These are phyloP conservation scores for Cheilosia variabilis DNA, from an alignment of 2,888 invertebrate species.

Conservation along the genomic window DNA sequence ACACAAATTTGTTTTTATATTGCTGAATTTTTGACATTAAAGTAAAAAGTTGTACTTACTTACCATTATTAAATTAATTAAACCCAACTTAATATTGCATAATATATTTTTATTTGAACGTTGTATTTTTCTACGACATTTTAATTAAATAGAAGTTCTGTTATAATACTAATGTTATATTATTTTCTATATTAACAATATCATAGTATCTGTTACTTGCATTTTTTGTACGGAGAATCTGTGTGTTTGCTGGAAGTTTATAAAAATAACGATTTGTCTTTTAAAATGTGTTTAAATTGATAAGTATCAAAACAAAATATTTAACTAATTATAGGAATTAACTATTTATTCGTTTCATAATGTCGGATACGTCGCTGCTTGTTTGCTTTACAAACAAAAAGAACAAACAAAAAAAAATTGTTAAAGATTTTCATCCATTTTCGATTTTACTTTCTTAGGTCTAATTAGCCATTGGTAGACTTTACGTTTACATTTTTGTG, in stretches of 20 bases:
- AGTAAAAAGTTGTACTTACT: not conserved
- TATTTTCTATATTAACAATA: conserved; percentile 71
- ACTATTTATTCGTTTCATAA: conserved; percentile 59
- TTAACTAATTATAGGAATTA: conserved; percentile 58
- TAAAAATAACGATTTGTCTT: conserved; percentile 66
- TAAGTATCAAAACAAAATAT: conserved; percentile 30
- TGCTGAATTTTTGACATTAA: too few relatives aligned
- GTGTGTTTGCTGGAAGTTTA: conserved; percentile 50
- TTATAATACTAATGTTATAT: conserved; percentile 63
- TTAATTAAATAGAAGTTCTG: conserved; percentile 72
- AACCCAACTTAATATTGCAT: conserved; percentile 33
- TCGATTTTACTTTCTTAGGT: conserved; percentile 7
- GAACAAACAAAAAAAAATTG: not conserved
- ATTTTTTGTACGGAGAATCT: conserved; percentile 61
- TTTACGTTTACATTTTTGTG: conserved; percentile 17
- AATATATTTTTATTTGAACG: conserved; percentile 75
- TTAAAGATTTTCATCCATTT: conserved; percentile 10
- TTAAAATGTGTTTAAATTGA: conserved; percentile 15
- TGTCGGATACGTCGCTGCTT: conserved; percentile 42
- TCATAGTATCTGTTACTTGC: conserved; percentile 46
- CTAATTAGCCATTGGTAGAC: conserved; percentile 46
- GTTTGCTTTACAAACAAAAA: conserved; percentile 45
- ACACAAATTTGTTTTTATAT: too few relatives aligned
- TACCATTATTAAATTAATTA: too few relatives aligned
- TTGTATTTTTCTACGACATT: conserved; percentile 74